Conservation (phyloP, 2,797 vertebrate genomes). For the Staurois parvus region DNA sequence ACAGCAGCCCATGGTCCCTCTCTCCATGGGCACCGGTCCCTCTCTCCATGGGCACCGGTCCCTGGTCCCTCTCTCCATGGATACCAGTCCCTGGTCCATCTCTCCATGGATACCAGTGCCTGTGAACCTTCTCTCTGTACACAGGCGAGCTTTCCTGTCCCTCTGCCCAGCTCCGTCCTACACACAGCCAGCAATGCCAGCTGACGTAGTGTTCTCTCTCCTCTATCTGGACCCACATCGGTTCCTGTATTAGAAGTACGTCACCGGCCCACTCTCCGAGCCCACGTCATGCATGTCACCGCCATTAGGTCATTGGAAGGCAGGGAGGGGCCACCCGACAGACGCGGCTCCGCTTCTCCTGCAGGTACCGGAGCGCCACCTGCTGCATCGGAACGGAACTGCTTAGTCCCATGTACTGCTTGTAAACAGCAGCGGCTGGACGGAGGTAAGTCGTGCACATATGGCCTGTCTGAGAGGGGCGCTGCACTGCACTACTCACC, state of each 20-base stretch:
- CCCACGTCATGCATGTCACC: slow-evolving; percentile 9
- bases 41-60: no score
- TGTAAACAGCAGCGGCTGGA: slow-evolving; percentile 40
- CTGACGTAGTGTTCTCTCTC: not conserved
- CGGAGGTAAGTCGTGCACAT: slow-evolving; percentile 29
- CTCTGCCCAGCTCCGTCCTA: not conserved
- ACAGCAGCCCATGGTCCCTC: no score
- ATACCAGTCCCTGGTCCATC: no score
- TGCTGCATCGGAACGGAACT: not conserved
- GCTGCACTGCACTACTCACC: no score
- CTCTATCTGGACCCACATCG: not conserved
- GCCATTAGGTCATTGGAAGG: slow-evolving; percentile 29
- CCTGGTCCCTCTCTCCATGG: no score
- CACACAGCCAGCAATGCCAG: not conserved
- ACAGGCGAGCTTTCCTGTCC: no score
- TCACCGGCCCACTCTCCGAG: not conserved
- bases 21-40: no score
- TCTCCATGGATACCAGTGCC: no score
- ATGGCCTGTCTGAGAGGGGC: not conserved
- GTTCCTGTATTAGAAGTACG: not conserved
- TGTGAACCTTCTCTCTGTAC: no score
- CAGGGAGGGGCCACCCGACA: slow-evolving; percentile 5
- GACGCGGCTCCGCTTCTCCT: not conserved
- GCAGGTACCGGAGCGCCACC: slow-evolving; percentile 23
- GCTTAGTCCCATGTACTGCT: not conserved